A percentile compares a stretch with the other conserved stretches of the same genome.
Conservation (phyloP, 2,888 invertebrate genomes). For the Athalia circularis region DNA sequence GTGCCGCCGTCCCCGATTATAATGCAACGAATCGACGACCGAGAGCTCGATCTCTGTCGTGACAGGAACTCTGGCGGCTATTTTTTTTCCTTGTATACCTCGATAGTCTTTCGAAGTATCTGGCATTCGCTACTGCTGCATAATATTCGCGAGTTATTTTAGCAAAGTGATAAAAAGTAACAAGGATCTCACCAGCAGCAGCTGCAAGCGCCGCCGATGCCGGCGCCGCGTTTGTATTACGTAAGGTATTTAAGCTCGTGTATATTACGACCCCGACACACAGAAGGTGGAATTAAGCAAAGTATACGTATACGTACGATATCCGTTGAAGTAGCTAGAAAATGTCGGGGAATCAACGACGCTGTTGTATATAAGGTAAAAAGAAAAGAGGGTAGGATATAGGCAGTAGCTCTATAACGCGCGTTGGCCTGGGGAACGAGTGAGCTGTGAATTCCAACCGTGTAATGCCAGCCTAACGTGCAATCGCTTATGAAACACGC, state of each 20-base stretch:
- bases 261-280: no score
- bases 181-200: not conserved
- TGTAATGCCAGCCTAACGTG: conserved; percentile 44
- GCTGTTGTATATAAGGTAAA: not conserved
- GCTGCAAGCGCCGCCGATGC: no score
- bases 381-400: not conserved
- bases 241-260: no score
- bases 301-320: not conserved
- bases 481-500: conserved; percentile 61
- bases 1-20: no score
- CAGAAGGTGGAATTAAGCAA: no score
- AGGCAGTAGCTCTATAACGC: not conserved
- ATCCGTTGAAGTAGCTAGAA: not conserved
- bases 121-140: not conserved
- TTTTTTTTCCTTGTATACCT: conserved; percentile 17
- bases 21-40: conserved; percentile 6
- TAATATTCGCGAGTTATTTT: conserved; percentile 25
- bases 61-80: not conserved
- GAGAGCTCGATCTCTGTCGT: conserved; percentile 32
- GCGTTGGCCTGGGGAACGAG: conserved; percentile 11
- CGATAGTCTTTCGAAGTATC: not conserved
- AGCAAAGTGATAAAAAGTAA: conserved; percentile 33
- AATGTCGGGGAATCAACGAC: conserved; percentile 19
- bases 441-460: conserved; percentile 41
- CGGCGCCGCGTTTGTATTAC: no score